Evolutionary conservation across 1,140 invertebrate genomes (phyloP).

Genomic region (Anadara kagoshimensis): DNA sequence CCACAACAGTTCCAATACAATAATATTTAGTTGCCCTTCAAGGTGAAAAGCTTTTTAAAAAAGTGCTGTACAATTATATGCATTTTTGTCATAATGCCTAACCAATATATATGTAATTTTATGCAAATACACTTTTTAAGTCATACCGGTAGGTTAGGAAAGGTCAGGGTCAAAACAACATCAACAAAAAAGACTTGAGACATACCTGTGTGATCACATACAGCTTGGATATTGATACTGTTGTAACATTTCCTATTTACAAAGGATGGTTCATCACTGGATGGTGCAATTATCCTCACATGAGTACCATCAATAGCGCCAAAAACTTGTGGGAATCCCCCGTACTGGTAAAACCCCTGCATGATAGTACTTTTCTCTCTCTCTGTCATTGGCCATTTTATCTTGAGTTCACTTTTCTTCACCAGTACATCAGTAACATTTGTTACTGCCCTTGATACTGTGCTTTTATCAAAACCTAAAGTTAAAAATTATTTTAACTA

Average conservation of each 20-base stretch:
- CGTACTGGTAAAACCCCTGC: slow-evolving; percentile 5
- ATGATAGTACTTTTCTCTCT: slow-evolving; percentile 4
- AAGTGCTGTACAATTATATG: too few species aligned
- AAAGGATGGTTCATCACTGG: slow-evolving; percentile 12
- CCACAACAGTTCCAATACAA: too few species aligned
- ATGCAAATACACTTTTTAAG: too few species aligned
- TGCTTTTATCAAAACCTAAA: slow-evolving; percentile 6
- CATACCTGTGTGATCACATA: slow-evolving; percentile 38
- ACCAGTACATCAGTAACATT: slow-evolving; percentile 9
- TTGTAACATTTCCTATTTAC: slow-evolving; percentile 32
- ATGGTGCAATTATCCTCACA: slow-evolving; percentile 13
- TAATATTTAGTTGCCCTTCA: too few species aligned
- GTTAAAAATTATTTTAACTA: too few species aligned
- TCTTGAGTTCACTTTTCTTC: background rate
- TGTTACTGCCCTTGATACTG: background rate
- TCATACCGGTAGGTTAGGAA: too few species aligned
- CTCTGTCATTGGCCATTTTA: slow-evolving; percentile 2
- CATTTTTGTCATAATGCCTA: too few species aligned
- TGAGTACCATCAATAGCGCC: slow-evolving; percentile 33
- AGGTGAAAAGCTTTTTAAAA: too few species aligned
- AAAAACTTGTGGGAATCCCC: slow-evolving; percentile 9
- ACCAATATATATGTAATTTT: too few species aligned
- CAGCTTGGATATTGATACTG: slow-evolving; percentile 29
- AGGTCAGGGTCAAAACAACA: too few species aligned
- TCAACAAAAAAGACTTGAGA: too few species aligned